These are phyloP conservation scores for Hermetia illucens DNA, from an alignment of 1,140 invertebrate species.

Conservation along the genomic window DNA sequence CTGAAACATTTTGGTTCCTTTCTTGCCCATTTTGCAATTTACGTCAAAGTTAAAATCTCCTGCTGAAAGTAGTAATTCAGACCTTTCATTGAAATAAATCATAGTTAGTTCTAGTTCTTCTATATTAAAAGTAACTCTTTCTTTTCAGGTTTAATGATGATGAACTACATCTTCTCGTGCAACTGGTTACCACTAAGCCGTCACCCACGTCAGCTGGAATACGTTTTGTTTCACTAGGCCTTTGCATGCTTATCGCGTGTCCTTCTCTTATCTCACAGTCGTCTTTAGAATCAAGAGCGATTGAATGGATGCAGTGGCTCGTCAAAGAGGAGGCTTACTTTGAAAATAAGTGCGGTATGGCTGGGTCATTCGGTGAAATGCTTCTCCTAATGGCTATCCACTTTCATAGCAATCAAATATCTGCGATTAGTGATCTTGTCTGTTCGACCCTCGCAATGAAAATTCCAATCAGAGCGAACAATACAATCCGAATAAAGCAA, in stretches of 20 bases:
- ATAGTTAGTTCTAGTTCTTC: background rate
- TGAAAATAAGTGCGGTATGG: conserved; percentile 60
- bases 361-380: conserved; percentile 91
- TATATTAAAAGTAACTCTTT: conserved; percentile 4
- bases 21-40: too few species aligned
- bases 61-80: too few species aligned
- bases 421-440: conserved; percentile 83
- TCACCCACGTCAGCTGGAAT: conserved; percentile 81
- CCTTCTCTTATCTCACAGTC: conserved; percentile 65
- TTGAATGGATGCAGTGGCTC: conserved; percentile 91
- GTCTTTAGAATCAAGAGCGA: conserved; percentile 75
- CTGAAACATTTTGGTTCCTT: too few species aligned
- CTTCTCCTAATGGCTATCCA: conserved; percentile 90
- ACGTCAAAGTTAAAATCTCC: too few species aligned
- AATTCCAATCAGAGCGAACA: conserved; percentile 80
- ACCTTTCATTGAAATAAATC: too few species aligned
- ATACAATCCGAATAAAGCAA: conserved; percentile 80
- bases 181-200: conserved; percentile 77
- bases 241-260: conserved; percentile 91
- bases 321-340: conserved; percentile 80
- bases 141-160: conserved; percentile 72
- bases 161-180: conserved; percentile 70
- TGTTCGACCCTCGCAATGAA: conserved; percentile 92
- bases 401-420: conserved; percentile 87
- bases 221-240: conserved; percentile 79